Conservation (phyloP, 30 jellyfish, hydroid and myxozoan genomes). For the Rhopilema esculentum region DNA sequence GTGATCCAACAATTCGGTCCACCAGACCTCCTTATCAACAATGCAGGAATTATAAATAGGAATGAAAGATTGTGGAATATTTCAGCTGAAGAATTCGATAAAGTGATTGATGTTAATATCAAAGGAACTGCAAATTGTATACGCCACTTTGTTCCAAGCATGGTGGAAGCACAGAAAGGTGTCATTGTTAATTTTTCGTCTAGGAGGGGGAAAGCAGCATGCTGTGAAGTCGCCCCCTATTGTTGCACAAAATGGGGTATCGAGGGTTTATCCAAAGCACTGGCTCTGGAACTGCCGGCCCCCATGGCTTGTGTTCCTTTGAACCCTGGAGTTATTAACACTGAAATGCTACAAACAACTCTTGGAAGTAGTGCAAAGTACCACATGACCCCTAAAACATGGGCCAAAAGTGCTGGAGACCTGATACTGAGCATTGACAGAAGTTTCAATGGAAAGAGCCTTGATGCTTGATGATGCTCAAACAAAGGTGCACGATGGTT, state of each 20-base stretch:
- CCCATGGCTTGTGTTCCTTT: slow-evolving; percentile 86
- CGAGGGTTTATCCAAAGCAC: slow-evolving; percentile 80
- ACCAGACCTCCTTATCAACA: slow-evolving; percentile 75
- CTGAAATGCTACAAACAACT: slow-evolving; percentile 70
- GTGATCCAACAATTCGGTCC: slow-evolving; percentile 54
- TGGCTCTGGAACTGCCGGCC: slow-evolving; percentile 86
- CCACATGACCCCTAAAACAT: slow-evolving; percentile 58
- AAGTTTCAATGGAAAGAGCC: slow-evolving; percentile 71
- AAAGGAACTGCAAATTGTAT: slow-evolving; percentile 78
- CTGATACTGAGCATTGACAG: slow-evolving; percentile 64
- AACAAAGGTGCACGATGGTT: not conserved
- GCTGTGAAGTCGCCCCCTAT: slow-evolving; percentile 81
- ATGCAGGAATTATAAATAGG: slow-evolving; percentile 64
- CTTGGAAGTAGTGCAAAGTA: slow-evolving; percentile 68
- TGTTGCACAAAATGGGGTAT: slow-evolving; percentile 93
- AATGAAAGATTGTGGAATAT: slow-evolving; percentile 68
- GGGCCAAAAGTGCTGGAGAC: slow-evolving; percentile 81
- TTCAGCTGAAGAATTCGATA: slow-evolving; percentile 61
- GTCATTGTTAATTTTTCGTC: slow-evolving; percentile 80
- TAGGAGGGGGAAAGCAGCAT: slow-evolving; percentile 79
- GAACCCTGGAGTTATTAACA: slow-evolving; percentile 83
- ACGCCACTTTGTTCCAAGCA: slow-evolving; percentile 75
- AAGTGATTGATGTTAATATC: slow-evolving; percentile 77
- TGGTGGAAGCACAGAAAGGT: slow-evolving; percentile 79
- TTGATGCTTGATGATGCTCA: slow-evolving; percentile 8